Evolutionary conservation across 2,797 vertebrate genomes (phyloP), one percentile per base, ranked within the genome.

Genomic region (Sebastes steindachneri): DNA sequence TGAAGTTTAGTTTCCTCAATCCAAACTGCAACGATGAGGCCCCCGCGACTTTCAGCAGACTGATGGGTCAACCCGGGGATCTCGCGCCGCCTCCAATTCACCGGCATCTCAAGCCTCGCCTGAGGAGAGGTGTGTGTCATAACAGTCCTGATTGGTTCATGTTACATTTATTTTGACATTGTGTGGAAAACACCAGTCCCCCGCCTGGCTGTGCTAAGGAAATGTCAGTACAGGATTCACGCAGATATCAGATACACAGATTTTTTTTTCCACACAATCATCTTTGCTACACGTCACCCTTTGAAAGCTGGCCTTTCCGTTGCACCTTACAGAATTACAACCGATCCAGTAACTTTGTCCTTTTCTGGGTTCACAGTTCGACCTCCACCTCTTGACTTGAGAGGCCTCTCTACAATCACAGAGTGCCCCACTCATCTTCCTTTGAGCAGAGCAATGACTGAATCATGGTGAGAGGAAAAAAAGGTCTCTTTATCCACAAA

Each of bases 1-100:
- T 88, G 83, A 86, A 91, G 0, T 91, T 95, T n/a, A 91, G 80
- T 41, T 94, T 96, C 68, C 75, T 88, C 55, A 77, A 80, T 21
- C n/a, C 90, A 45, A 87, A 83, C 48, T 68, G 80, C 66, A 88
- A 71, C 4, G 17, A 64, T 7, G 94, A 95, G 25, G 64, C 88
- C n/a, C 68, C 93, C 9, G 28, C 88, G 1, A 68, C 87, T 53
- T 76, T 92, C n/a, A 57, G 74, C 79, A 91, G 95, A 0, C 84
- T 96, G 9, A 92, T 95, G 1, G 92, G 95, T 57, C 95, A 96
- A 10, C 94, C 96, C 51, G 90, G 15, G 53, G 92, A 97, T 28
- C 53, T 97, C 75, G 95, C 96, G n/a, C 99, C 98, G 0, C 98
- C 98, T 11, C 98, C 98, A 0, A 96, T 99, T 72, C 97, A 99